A percentile compares a stretch with the other conserved stretches of the same genome.
Evolutionary conservation across 1,140 invertebrate species (phyloP).

Genomic region (Neoseiulus cucumeris): DNA sequence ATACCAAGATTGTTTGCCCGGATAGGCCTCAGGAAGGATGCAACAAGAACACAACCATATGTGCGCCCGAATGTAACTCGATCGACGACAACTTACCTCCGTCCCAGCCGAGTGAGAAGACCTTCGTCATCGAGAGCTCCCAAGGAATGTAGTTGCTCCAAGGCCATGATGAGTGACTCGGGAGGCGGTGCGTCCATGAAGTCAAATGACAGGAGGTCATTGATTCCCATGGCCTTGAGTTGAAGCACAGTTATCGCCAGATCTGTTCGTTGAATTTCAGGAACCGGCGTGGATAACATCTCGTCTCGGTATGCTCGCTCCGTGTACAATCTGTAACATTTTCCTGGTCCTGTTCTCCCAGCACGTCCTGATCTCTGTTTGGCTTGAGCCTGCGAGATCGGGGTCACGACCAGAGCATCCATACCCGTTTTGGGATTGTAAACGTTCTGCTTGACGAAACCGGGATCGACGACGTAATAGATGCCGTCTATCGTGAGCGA

Average conservation of each 20-base stretch:
- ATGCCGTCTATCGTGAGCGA: constrained; percentile 98
- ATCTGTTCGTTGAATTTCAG: constrained; percentile 97
- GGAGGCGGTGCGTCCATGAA: constrained; percentile 62
- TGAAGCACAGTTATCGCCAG: constrained; percentile 83
- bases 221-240: constrained; percentile 98
- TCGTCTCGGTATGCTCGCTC: constrained; percentile 94
- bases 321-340: constrained; percentile 93
- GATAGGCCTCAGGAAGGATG: constrained; percentile 14
- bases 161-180: constrained; percentile 71
- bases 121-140: constrained; percentile 94
- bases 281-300: constrained; percentile 95
- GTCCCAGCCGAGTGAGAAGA: constrained; percentile 68
- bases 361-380: constrained; percentile 91
- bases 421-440: constrained; percentile 99
- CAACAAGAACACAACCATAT: constrained; percentile 17
- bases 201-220: constrained; percentile 97
- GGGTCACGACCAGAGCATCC: constrained; percentile 96
- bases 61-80: not conserved
- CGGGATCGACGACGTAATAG: constrained; percentile 97
- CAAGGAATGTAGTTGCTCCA: constrained; percentile 88
- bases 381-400: constrained; percentile 92
- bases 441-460: constrained; percentile 98
- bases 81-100: too few relatives aligned
- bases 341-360: constrained; percentile 89
- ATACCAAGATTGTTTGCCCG: not conserved